Base-by-base conservation (phyloP, 2,888 invertebrate species). In the Macropis europaea region DNA sequence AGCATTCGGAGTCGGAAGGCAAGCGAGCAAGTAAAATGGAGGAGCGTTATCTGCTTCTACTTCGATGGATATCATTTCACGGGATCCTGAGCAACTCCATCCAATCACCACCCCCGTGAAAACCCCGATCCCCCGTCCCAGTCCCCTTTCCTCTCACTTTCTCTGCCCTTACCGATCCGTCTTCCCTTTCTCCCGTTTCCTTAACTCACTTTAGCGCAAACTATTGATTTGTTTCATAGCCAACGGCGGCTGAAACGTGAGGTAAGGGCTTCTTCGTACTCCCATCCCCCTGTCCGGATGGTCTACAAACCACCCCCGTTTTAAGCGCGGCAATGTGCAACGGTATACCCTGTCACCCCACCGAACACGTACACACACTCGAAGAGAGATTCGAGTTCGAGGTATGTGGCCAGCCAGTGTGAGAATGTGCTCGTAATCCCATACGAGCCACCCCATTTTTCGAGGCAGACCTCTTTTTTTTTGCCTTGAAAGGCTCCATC, bases 211-310 rank as follows among this genome's bases (percentile, higher is more conserved):
- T 83, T 69, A 59, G 73, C 57, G 73, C 67, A 77, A 79, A 76
- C 79, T 88, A 87, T 88, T 87, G 87, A 88, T 88, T 88, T 82
- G 83, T 87, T 85, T 84, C 83, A 81, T 86, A 81, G 79, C 77
- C 82, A 73, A 67, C 61, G 71, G 71, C 61, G 61, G 62, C 74
- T 69, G 84, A 86, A 86, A 86, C 79, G 83, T 82, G 83, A 86
- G 85, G 84, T 86, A 86, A 84, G 84, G 86, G 86, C 86, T 86
- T 86, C 85, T 70, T 77, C 77, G 73, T 74, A 63, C 73, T n/a
- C 73, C 77, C 45, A 38, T 71, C 64, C 73, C 36, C 50, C 52
- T 50, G 60, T 56, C 56, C 68, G 69, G 63, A 45, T 48, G 73
- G 62, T 62, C 71, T 77, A 74, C 76, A 71, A 73, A 77, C 70